Percentiles rank a stretch among this genome's conserved stretches.
Evolutionary conservation across 2,797 vertebrate genomes (phyloP).

Genomic region (Rhinella marina): DNA sequence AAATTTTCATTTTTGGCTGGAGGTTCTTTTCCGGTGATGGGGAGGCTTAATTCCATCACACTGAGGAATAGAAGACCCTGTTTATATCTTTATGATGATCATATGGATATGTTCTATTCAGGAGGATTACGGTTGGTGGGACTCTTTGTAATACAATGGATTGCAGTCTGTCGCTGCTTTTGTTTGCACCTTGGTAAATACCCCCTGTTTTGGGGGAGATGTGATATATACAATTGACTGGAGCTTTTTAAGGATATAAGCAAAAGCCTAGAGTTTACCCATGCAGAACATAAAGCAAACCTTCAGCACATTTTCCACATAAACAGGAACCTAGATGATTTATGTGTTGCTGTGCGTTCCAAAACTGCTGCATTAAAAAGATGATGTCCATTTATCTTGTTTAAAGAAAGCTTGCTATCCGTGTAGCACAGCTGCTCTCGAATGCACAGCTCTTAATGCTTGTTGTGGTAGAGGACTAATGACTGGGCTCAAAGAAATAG

Average conservation of each 20-base stretch:
- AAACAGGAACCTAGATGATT: constrained; percentile 44
- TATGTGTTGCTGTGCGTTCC: constrained; percentile 40
- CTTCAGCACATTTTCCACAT: constrained; percentile 42
- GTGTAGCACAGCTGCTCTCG: constrained; percentile 33
- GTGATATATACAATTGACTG: background rate
- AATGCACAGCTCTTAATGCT: constrained; percentile 36
- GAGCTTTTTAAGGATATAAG: background rate
- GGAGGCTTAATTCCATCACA: no score
- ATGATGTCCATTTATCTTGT: constrained; percentile 56
- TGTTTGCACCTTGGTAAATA: background rate
- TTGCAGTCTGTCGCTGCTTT: background rate
- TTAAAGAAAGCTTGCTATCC: constrained; percentile 56
- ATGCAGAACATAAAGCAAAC: constrained; percentile 34
- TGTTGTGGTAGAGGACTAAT: constrained; percentile 51
- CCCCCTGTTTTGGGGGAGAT: background rate
- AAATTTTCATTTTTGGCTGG: no score
- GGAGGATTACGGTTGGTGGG: background rate
- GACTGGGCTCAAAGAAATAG: constrained; percentile 43
- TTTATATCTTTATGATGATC: background rate
- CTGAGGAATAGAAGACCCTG: no score
- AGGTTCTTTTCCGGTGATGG: no score
- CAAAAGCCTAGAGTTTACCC: background rate
- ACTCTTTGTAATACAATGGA: background rate
- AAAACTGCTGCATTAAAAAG: constrained; percentile 48
- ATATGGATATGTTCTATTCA: background rate